Evolutionary conservation across 2,797 vertebrate genomes (phyloP).

Genomic region (Pantherophis alleghaniensis): DNA sequence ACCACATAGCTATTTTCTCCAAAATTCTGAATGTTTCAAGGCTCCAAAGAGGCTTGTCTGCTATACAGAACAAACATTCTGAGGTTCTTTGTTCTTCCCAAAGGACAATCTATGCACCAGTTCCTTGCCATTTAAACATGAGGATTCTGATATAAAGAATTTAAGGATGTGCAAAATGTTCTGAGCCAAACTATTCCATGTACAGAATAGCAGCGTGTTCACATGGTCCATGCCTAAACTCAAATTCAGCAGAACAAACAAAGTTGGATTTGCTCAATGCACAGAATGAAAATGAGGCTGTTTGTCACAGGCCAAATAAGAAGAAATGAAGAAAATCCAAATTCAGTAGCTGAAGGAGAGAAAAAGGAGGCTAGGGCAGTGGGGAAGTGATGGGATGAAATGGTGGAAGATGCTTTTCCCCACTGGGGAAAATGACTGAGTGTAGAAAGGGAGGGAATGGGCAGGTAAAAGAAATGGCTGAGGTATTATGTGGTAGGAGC

Average conservation of each 20-base stretch:
- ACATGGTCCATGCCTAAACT: neutral
- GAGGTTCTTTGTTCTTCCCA: conserved; percentile 31
- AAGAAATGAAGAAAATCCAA: neutral
- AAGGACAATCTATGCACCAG: neutral
- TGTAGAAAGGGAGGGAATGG: neutral
- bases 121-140: neutral
- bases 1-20: neutral
- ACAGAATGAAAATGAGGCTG: neutral
- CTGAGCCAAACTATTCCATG: neutral
- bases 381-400: neutral
- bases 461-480: neutral
- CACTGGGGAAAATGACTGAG: neutral
- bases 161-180: neutral
- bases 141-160: conserved; percentile 28
- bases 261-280: neutral
- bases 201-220: neutral
- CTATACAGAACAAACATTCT: conserved; percentile 26
- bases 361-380: neutral
- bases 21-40: conserved; percentile 27
- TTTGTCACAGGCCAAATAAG: neutral
- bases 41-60: conserved; percentile 17
- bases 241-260: neutral
- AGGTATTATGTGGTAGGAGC: neutral
- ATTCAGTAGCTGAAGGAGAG: neutral
- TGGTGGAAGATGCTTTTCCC: neutral